A percentile compares a stretch with the other conserved stretches of the same genome.
Conservation (phyloP, 2,797 vertebrate genomes). For the Emys orbicularis region DNA sequence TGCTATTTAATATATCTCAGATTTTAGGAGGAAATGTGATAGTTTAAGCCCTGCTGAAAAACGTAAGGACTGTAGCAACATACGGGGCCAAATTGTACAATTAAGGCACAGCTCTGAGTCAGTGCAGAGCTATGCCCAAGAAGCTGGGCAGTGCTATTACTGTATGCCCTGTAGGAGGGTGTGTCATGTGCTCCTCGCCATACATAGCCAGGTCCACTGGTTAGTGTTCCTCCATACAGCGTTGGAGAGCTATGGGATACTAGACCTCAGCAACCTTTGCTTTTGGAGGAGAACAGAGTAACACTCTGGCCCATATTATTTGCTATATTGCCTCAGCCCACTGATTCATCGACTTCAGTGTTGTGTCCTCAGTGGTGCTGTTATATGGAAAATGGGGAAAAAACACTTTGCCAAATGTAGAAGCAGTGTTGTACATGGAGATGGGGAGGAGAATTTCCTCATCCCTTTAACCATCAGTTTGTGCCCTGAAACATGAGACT, state of each 20-base stretch:
- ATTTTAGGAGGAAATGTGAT: background rate
- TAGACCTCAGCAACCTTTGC: background rate
- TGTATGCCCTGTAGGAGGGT: background rate
- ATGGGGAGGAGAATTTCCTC: background rate
- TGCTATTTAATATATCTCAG: conserved; percentile 39
- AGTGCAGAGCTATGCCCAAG: background rate
- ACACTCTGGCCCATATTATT: background rate
- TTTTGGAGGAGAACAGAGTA: background rate
- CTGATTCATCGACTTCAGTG: background rate
- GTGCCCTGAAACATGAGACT: background rate
- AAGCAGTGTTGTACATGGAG: background rate
- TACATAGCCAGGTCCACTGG: background rate
- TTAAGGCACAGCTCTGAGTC: background rate
- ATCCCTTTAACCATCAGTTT: background rate
- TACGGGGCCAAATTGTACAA: background rate
- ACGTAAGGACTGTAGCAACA: background rate
- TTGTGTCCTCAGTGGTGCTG: background rate
- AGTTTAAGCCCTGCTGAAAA: background rate
- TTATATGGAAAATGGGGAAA: background rate
- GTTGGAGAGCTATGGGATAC: background rate
- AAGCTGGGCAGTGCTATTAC: background rate
- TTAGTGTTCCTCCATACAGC: background rate
- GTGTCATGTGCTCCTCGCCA: background rate
- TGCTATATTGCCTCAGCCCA: background rate
- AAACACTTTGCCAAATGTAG: background rate